These are phyloP conservation scores for Willowsia nigromaculata DNA, from an alignment of 2,888 invertebrate species.

Conservation along the genomic window DNA sequence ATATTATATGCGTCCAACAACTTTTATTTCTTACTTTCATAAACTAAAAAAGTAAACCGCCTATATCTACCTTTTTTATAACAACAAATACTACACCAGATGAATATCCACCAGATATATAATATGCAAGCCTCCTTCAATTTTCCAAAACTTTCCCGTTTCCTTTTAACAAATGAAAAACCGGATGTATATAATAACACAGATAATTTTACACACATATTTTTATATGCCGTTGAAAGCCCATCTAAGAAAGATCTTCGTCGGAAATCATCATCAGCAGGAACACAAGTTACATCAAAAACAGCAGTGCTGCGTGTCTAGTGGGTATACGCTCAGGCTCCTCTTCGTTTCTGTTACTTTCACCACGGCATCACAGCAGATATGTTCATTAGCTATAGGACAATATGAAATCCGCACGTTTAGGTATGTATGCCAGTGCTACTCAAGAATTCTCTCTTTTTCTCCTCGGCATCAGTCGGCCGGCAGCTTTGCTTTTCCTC, in stretches of 20 bases:
- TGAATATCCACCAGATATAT: too few relatives aligned
- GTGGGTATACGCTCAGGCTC: not conserved
- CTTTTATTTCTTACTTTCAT: slow-evolving; percentile 15
- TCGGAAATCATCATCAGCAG: not conserved
- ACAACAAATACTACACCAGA: not conserved
- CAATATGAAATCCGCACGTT: not conserved
- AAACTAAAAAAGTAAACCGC: not conserved
- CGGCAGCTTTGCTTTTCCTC: slow-evolving; percentile 16
- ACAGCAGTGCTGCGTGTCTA: not conserved
- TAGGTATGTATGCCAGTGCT: not conserved
- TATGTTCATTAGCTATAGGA: not conserved
- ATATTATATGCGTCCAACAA: slow-evolving; percentile 14
- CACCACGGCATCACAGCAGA: not conserved
- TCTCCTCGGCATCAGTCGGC: slow-evolving; percentile 56
- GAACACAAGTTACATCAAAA: not conserved
- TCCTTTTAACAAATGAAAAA: slow-evolving; percentile 11
- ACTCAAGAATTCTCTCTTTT: slow-evolving; percentile 20
- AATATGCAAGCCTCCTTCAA: not conserved
- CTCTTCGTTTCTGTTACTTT: not conserved
- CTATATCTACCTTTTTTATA: not conserved
- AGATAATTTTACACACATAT: not conserved
- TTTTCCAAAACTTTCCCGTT: not conserved
- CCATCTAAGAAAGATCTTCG: not conserved
- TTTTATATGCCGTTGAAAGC: slow-evolving; percentile 14
- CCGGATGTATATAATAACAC: not conserved